Percentiles rank a stretch among this genome's conserved stretches.
Conservation (phyloP, 2,888 invertebrate genomes). For the Abrostola tripartita region DNA sequence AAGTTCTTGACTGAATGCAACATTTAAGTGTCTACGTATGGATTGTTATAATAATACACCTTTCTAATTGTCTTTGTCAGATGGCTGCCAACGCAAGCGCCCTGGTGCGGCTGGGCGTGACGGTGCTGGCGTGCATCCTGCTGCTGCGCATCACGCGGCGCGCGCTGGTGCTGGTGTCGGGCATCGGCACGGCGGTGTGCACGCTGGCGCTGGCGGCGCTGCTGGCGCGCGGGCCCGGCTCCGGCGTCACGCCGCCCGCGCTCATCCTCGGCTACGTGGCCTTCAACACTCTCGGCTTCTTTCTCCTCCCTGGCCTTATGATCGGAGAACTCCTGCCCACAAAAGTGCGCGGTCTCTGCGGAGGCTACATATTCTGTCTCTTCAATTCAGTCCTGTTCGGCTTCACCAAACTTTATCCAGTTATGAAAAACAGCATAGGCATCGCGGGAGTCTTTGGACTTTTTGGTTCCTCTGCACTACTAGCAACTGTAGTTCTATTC, state of each 20-base stretch:
- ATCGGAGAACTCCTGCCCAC: slow-evolving; percentile 93
- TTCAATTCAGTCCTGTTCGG: slow-evolving; percentile 91
- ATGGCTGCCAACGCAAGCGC: slow-evolving; percentile 91
- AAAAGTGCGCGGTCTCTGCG: slow-evolving; percentile 91
- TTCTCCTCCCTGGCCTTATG: slow-evolving; percentile 93
- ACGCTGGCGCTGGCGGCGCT: slow-evolving; percentile 88
- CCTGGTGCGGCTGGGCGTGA: slow-evolving; percentile 89
- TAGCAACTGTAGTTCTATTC: slow-evolving; percentile 90
- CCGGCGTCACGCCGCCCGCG: slow-evolving; percentile 68
- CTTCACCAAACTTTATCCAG: slow-evolving; percentile 91
- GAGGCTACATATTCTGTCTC: slow-evolving; percentile 92
- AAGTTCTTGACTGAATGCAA: neutral
- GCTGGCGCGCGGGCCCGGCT: slow-evolving; percentile 67
- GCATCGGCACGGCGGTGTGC: slow-evolving; percentile 90
- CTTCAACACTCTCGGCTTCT: slow-evolving; percentile 92
- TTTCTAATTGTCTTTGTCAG: slow-evolving; percentile 60
- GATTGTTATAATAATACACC: neutral
- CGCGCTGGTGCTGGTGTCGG: slow-evolving; percentile 90
- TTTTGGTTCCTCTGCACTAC: slow-evolving; percentile 90
- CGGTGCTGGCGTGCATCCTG: slow-evolving; percentile 90
- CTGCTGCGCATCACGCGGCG: slow-evolving; percentile 90
- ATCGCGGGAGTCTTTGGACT: slow-evolving; percentile 91
- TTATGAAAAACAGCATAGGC: slow-evolving; percentile 89
- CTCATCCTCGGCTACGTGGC: slow-evolving; percentile 91
- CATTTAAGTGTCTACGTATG: slow-evolving; percentile 2